Evolutionary conservation across 2,797 vertebrate species (phyloP).

Genomic region (Aphelocoma californica): DNA sequence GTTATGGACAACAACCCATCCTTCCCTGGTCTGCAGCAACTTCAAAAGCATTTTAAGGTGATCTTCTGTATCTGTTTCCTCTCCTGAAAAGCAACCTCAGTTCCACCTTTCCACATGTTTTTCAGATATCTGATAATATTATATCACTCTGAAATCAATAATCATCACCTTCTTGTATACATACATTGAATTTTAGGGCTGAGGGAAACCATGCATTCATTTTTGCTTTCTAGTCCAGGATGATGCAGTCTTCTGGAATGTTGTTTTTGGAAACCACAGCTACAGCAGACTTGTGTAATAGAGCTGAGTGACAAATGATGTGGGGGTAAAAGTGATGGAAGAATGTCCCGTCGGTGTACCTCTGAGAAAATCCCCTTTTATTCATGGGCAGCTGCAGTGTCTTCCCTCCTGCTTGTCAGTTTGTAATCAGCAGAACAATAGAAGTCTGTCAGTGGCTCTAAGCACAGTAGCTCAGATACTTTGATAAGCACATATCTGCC

Average conservation of each 20-base stretch:
- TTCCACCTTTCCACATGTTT: background rate
- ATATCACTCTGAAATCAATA: background rate
- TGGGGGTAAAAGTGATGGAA: background rate
- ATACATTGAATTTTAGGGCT: background rate
- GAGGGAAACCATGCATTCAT: background rate
- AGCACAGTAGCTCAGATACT: conserved; percentile 18
- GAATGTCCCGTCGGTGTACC: background rate
- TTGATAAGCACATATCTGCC: background rate
- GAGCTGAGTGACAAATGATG: background rate
- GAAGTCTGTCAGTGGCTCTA: background rate
- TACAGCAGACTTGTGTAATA: background rate
- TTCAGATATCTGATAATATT: background rate
- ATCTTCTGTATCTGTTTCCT: background rate
- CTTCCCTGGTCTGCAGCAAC: background rate
- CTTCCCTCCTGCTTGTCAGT: background rate
- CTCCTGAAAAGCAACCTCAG: background rate
- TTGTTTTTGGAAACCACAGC: conserved; percentile 22
- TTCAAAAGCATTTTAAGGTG: background rate
- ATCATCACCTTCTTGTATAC: background rate
- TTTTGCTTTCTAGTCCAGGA: background rate
- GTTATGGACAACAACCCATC: background rate
- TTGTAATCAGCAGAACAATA: background rate
- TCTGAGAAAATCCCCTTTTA: conserved; percentile 16
- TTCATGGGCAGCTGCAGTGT: background rate
- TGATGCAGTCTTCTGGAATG: conserved; percentile 26